These are phyloP conservation scores for Baryphthengus martii DNA, from an alignment of 2,113 vertebrate genomes.

Conservation along the genomic window DNA sequence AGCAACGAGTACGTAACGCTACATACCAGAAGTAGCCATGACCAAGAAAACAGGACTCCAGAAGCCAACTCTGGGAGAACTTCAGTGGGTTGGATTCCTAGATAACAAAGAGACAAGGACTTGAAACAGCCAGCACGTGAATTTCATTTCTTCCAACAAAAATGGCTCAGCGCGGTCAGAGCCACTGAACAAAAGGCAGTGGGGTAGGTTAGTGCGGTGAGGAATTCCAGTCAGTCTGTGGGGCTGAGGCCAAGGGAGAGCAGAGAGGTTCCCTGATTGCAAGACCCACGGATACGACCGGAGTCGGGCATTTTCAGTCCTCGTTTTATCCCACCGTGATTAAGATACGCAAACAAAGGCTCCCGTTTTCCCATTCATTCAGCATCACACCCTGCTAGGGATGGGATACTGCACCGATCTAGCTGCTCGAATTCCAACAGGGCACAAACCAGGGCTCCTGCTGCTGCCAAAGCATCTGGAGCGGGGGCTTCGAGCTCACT, in stretches of 20 bases:
- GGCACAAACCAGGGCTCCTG: neutral
- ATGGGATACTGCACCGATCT: accelerated
- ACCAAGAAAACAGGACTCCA: neutral
- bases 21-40: constrained; percentile 83
- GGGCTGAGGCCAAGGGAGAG: neutral
- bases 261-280: neutral
- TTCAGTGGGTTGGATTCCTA: neutral
- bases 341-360: neutral
- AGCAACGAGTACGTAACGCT: neutral
- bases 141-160: neutral
- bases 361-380: neutral
- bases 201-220: neutral
- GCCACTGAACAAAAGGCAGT: neutral
- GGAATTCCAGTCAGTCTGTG: neutral
- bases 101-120: neutral
- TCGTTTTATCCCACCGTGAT: neutral
- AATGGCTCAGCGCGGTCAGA: neutral
- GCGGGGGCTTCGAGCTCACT: neutral
- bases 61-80: neutral
- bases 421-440: neutral
- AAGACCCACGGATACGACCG: accelerated
- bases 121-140: neutral
- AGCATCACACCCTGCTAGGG: accelerated
- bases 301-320: accelerated
- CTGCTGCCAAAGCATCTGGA: neutral